Evolutionary conservation across 2,113 vertebrate species (phyloP), one percentile per base, ranked within the genome.

Genomic region (Cisticola juncidis): DNA sequence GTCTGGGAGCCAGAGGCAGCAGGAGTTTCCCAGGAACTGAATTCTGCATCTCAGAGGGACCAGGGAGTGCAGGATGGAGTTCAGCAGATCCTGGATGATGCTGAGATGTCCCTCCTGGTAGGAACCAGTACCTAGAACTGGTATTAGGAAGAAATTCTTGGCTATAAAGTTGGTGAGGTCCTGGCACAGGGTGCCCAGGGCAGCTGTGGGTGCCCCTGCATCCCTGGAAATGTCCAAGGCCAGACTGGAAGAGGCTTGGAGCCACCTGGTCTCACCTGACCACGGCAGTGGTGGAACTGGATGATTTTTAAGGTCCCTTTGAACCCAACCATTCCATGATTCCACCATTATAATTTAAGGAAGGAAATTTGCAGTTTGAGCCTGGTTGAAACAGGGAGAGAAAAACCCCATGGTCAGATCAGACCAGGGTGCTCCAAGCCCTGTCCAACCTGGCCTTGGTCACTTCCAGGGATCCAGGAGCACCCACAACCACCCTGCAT

Each of bases 81-180:
- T 89, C 4, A 65, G 4, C 1, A 0, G 14, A 5, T 26, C 33
- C 74, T 64, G 82, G 19, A 5, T 31, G 61, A 22, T 0, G 2
- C 4, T 50, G 58, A 9, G 22, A 26, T 36, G 33, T 36, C 57
- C 33, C 21, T 81, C 10, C 26, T 38, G 12, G 0, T 24, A n/a
- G n/a, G n/a, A n/a, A n/a, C n/a, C n/a, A n/a, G n/a, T 14, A 65
- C 73, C 73, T 29, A 12, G 14, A 45, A 13, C 5, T 15, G 14
- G 2, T 35, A 7, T 19, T 3, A 6, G 42, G 21, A 42, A 22
- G 48, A 31, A 71, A 64, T 1, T 48, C 40, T 24, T n/a, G 25
- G 42, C 31, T 64, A 6, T 14, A 9, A 68, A 48, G 35, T 51
- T 13, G 20, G 5, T 0, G 5, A 53, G 35, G 1, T 3, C 40